Evolutionary conservation across 1,140 invertebrate genomes (phyloP).

Genomic region (Drosophila persimilis): DNA sequence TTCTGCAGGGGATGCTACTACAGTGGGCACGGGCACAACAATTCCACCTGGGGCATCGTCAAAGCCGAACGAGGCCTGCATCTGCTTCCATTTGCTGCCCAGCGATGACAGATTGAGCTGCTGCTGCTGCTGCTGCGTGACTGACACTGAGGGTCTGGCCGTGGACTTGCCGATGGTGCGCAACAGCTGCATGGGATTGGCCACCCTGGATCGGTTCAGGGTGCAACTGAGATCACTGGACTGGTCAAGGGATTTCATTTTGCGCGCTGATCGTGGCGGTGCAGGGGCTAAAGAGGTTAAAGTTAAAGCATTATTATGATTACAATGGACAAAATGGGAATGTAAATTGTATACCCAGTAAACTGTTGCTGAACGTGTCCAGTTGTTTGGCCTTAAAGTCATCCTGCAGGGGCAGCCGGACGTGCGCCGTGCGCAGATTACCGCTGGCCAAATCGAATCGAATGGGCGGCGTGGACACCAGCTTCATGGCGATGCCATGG

Average conservation of each 20-base stretch:
- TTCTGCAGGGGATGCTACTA: conserved; percentile 26
- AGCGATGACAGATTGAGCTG: conserved; percentile 49
- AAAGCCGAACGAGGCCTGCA: conserved; percentile 60
- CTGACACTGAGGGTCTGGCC: conserved; percentile 18
- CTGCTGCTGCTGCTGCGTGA: neutral
- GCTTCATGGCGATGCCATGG: conserved; percentile 50
- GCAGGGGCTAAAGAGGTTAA: conserved; percentile 23
- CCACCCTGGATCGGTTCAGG: conserved; percentile 68
- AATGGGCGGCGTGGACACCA: conserved; percentile 73
- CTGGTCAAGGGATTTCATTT: conserved; percentile 35
- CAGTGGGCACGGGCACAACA: neutral
- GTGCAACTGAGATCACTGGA: conserved; percentile 52
- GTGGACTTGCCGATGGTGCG: conserved; percentile 70
- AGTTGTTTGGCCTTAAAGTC: conserved; percentile 60
- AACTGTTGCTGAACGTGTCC: conserved; percentile 46
- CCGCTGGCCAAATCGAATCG: conserved; percentile 43
- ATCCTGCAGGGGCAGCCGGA: conserved; percentile 65
- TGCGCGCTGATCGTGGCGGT: conserved; percentile 56
- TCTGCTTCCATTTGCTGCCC: conserved; percentile 71
- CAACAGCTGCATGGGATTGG: conserved; percentile 67
- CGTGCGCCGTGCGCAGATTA: conserved; percentile 22
- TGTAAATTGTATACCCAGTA: conserved; percentile 33
- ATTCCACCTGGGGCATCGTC: conserved; percentile 36
- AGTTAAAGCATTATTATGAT: too few relatives aligned
- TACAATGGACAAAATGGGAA: too few relatives aligned